Percentiles rank a stretch among this genome's conserved stretches.
phyloP scores from a whole-genome alignment of 1,140 invertebrate genomes.

The Ips typographus region DNA sequence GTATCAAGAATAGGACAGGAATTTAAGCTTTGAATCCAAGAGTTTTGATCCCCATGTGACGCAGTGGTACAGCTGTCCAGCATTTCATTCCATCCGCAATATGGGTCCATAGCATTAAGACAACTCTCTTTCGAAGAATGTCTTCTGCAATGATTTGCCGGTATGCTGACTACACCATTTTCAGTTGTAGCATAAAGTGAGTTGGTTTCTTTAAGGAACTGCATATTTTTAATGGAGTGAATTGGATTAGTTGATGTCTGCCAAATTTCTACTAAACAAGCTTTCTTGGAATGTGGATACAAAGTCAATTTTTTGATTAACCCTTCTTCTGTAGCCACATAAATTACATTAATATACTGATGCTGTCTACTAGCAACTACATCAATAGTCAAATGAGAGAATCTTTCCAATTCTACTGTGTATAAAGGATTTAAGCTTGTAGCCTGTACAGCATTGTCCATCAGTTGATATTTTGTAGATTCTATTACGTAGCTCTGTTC shows the following conservation, averaged over 20 bases:
- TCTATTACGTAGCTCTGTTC: constrained; percentile 58
- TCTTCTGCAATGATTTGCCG: constrained; percentile 74
- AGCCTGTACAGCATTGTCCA: constrained; percentile 83
- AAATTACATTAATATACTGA: constrained; percentile 69
- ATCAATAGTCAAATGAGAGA: constrained; percentile 80
- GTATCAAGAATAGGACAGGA: constrained; percentile 63
- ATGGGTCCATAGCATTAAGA: constrained; percentile 84
- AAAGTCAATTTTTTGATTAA: constrained; percentile 80
- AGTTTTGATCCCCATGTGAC: constrained; percentile 60
- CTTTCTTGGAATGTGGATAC: constrained; percentile 64
- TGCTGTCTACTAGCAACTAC: constrained; percentile 68
- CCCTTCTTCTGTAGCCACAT: constrained; percentile 74
- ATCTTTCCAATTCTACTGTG: constrained; percentile 68
- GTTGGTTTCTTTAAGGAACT: constrained; percentile 79
- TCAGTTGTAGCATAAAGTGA: constrained; percentile 82
- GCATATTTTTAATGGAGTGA: constrained; percentile 66
- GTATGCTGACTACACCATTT: constrained; percentile 68
- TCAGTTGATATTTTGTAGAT: constrained; percentile 80
- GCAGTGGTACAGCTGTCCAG: constrained; percentile 69
- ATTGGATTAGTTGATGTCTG: constrained; percentile 63
- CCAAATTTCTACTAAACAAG: constrained; percentile 86
- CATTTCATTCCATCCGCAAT: constrained; percentile 89
- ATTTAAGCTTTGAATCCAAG: constrained; percentile 72
- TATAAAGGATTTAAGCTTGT: constrained; percentile 69
- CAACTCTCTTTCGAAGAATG: constrained; percentile 72